phyloP scores from a whole-genome alignment of 2,113 vertebrate genomes.

The Puffinus mauretanicus region DNA sequence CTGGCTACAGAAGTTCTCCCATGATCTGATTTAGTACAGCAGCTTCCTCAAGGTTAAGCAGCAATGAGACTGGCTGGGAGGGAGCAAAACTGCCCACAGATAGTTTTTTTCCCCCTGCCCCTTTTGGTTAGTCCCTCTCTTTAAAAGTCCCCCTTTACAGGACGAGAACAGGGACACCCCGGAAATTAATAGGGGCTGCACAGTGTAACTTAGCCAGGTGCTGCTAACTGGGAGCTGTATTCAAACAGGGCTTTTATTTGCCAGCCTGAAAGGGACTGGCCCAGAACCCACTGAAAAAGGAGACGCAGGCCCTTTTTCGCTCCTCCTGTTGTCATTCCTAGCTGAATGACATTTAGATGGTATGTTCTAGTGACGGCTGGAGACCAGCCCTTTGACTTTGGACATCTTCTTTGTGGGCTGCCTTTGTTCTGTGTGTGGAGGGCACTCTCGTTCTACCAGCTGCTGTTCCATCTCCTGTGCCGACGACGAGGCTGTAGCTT shows the following conservation, averaged over 20 bases:
- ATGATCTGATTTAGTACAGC: background rate
- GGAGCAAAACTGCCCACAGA: slow-evolving; percentile 25
- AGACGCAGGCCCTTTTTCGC: slow-evolving; percentile 47
- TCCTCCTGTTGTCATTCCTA: slow-evolving; percentile 54
- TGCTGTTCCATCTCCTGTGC: slow-evolving; percentile 80
- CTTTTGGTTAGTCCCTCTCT: background rate
- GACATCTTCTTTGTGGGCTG: slow-evolving; percentile 84
- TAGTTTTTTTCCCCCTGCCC: background rate
- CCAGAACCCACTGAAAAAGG: slow-evolving; percentile 73
- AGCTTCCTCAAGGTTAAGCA: slow-evolving; percentile 49
- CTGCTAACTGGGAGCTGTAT: slow-evolving; percentile 18
- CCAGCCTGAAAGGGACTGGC: slow-evolving; percentile 47
- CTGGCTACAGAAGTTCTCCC: background rate
- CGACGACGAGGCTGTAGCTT: slow-evolving; percentile 75
- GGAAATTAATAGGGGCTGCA: background rate
- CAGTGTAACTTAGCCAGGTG: slow-evolving; percentile 52
- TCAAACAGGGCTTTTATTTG: slow-evolving; percentile 27
- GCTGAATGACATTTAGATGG: slow-evolving; percentile 64
- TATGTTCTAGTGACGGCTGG: slow-evolving; percentile 81
- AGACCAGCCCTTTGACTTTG: slow-evolving; percentile 86
- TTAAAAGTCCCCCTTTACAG: background rate
- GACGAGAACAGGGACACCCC: slow-evolving; percentile 24
- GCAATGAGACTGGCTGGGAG: slow-evolving; percentile 38
- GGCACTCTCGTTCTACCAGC: slow-evolving; percentile 76
- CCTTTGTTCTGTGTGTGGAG: slow-evolving; percentile 78